A percentile compares a stretch with the other conserved stretches of the same genome.
Evolutionary conservation across 2,888 invertebrate genomes (phyloP).

Genomic region (Apodemia hepburni): DNA sequence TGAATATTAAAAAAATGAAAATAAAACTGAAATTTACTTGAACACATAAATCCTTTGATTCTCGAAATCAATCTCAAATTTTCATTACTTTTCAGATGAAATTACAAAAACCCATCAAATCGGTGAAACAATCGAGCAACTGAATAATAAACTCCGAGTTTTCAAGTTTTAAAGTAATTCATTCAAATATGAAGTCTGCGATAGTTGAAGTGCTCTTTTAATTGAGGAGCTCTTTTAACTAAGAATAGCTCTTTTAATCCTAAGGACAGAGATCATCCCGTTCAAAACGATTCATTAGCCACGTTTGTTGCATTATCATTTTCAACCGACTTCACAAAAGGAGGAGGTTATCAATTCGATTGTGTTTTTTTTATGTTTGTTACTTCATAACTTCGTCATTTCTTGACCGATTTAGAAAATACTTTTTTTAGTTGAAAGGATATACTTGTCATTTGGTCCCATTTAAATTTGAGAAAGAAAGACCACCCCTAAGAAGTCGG

Average conservation of each 20-base stretch:
- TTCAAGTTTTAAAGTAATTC: slow-evolving; percentile 1
- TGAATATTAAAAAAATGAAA: too few species aligned
- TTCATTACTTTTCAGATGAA: not conserved
- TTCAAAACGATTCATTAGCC: not conserved
- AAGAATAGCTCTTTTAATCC: not conserved
- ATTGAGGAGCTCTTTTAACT: not conserved
- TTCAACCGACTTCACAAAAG: too few species aligned
- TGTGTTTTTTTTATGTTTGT: too few species aligned
- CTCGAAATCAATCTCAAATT: not conserved
- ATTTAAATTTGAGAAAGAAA: too few species aligned
- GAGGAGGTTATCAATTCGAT: too few species aligned
- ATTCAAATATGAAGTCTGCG: not conserved
- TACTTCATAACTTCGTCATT: too few species aligned
- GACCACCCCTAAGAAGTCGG: too few species aligned
- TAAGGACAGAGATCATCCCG: not conserved
- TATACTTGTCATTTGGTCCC: too few species aligned
- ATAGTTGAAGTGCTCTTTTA: slow-evolving; percentile 9
- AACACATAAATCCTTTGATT: not conserved
- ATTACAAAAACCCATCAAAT: not conserved
- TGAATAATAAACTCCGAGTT: not conserved
- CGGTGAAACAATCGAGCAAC: too few species aligned
- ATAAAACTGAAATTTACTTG: too few species aligned
- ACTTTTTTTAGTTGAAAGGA: too few species aligned
- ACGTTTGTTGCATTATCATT: not conserved
- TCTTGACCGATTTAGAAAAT: too few species aligned